Evolutionary conservation across 2,888 invertebrate genomes (phyloP).

Genomic region (Tetrapedia diversipes): DNA sequence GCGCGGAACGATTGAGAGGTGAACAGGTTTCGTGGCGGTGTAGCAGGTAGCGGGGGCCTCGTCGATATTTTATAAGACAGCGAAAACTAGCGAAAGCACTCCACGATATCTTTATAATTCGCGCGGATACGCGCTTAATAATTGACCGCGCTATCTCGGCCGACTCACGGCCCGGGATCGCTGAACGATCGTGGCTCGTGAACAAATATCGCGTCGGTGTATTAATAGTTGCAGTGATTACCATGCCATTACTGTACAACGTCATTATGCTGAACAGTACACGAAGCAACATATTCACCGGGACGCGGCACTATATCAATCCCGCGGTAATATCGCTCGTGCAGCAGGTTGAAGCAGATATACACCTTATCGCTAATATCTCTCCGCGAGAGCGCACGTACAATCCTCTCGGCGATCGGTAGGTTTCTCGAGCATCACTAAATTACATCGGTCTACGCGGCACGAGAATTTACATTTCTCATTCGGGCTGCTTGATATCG

Average conservation of each 20-base stretch:
- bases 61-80: conserved; percentile 5
- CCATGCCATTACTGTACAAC: conserved; percentile 69
- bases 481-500: conserved; percentile 34
- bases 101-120: conserved; percentile 34
- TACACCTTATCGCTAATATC: conserved; percentile 71
- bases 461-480: conserved; percentile 55
- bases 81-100: conserved; percentile 19
- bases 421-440: conserved; percentile 64
- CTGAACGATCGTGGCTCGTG: conserved; percentile 56
- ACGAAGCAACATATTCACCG: conserved; percentile 68
- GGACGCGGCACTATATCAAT: conserved; percentile 68
- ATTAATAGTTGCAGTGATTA: conserved; percentile 70
- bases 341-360: conserved; percentile 70
- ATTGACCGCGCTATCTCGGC: conserved; percentile 29
- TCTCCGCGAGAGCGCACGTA: conserved; percentile 56
- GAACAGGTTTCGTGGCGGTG: neutral
- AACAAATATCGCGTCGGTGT: conserved; percentile 68
- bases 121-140: conserved; percentile 24
- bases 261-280: conserved; percentile 70
- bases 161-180: conserved; percentile 52
- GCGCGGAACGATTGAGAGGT: neutral
- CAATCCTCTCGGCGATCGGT: conserved; percentile 62
- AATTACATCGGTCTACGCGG: conserved; percentile 59
- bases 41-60: neutral
- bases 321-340: conserved; percentile 64